A percentile compares a stretch with the other conserved stretches of the same genome.
phyloP scores from a whole-genome alignment of 2,113 vertebrate genomes.

The Sinocyclocheilus rhinocerous region DNA sequence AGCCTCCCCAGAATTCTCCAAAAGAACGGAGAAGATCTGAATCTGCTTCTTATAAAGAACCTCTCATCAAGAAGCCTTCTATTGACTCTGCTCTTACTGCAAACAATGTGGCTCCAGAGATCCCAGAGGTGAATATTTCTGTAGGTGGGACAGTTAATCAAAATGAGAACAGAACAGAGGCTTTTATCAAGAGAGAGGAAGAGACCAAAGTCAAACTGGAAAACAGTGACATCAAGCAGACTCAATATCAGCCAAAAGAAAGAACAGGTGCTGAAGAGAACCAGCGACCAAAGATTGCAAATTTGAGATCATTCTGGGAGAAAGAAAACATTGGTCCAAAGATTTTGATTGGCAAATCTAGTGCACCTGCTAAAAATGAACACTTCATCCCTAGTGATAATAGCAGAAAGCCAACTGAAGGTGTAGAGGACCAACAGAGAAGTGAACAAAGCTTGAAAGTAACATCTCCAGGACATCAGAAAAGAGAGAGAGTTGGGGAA shows the following conservation, averaged over 20 bases:
- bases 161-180: conserved; percentile 41
- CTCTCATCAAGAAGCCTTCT: not conserved
- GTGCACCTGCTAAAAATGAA: conserved; percentile 51
- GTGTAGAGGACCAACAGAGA: conserved; percentile 20
- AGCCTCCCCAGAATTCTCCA: not conserved
- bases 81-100: not conserved
- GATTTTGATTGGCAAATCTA: conserved; percentile 65
- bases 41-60: not conserved
- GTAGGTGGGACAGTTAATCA: conserved; percentile 35
- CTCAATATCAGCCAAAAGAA: conserved; percentile 43
- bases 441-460: not conserved
- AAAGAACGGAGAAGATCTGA: conserved; percentile 4
- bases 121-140: not conserved
- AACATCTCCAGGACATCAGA: conserved; percentile 10
- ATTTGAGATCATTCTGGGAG: conserved; percentile 74
- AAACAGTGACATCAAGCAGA: not conserved
- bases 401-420: conserved; percentile 13
- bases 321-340: conserved; percentile 65
- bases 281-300: conserved; percentile 59
- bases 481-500: not conserved
- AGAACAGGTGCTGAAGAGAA: conserved; percentile 47
- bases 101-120: not conserved
- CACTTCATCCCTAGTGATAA: conserved; percentile 19
- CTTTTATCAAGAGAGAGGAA: conserved; percentile 48
- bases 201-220: conserved; percentile 2